Percentiles rank a stretch among this genome's conserved stretches.
These are phyloP conservation scores for Gallinago paraguaiae DNA, from an alignment of 2,113 vertebrate genomes.

Conservation along the genomic window DNA sequence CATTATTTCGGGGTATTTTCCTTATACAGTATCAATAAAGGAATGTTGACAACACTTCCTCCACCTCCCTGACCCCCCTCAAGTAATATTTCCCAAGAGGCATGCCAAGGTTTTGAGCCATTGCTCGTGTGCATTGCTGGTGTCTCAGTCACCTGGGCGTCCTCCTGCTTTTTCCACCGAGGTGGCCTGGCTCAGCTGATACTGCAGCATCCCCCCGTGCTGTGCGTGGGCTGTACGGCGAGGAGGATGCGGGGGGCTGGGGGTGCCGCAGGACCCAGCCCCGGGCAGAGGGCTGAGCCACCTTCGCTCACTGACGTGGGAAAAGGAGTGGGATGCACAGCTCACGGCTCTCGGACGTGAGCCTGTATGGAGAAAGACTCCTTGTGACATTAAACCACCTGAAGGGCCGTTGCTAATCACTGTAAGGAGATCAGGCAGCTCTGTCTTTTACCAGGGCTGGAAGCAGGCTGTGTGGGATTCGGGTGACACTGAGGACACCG, in stretches of 20 bases:
- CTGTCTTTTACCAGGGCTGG: background rate
- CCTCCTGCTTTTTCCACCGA: background rate
- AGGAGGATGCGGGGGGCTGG: background rate
- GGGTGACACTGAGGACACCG: background rate
- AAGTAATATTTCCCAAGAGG: background rate
- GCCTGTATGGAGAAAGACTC: background rate
- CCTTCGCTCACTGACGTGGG: background rate
- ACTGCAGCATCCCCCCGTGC: rapidly evolving
- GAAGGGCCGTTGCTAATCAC: background rate
- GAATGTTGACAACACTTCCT: slow-evolving; percentile 7
- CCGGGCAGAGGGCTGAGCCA: background rate
- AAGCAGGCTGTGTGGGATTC: background rate
- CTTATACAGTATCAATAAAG: background rate
- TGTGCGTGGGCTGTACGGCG: rapidly evolving
- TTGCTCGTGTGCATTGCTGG: background rate
- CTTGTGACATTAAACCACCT: background rate
- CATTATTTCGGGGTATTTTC: slow-evolving; percentile 8
- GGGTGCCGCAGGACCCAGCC: background rate
- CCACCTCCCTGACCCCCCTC: background rate
- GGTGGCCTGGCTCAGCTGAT: background rate
- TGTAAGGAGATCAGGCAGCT: background rate
- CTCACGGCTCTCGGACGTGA: background rate
- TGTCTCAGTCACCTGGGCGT: background rate
- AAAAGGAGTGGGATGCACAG: background rate
- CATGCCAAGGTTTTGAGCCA: background rate